Evolutionary conservation across 2,113 vertebrate species (phyloP), one percentile per base, ranked within the genome.

Genomic region (Ceyx melanurus): DNA sequence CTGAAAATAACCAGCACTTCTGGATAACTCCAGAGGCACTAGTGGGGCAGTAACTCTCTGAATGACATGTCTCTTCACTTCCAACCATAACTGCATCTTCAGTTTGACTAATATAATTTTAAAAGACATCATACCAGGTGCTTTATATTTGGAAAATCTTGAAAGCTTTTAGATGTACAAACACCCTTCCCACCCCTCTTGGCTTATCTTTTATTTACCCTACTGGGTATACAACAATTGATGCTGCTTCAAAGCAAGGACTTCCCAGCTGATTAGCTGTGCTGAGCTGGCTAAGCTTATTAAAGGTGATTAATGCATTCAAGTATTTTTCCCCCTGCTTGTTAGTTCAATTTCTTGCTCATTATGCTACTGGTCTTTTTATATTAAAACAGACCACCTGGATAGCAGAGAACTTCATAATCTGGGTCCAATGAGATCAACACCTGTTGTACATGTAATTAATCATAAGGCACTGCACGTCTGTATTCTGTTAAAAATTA

Each of bases 351-450:
- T 95, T 97, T 96, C 91, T 96, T 93, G 58, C 82, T 93, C 89
- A 93, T 96, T 91, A 94, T 93, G 95, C 91, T 92, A 91, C 94
- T 95, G 94, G 94, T 91, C 95, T 96, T 97, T 96, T 97, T 94
- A 94, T 95, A 96, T 93, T 96, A 96, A 96, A 96, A 94, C 95
- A 96, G 94, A 96, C 95, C 96, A 96, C 94, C 95, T 97, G 95
- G 91, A 93, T 94, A 96, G 94, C 70, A 96, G 89, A 96, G 85
- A 93, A 91, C 94, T 93, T 94, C 92, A 78, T 94, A 94, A 96
- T 95, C 95, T 95, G 56, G 1, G 93, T 96, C 95, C 95, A 95
- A 96, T 87, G 93, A 92, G 91, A 96, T 96, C 92, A 96, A 95
- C 94, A 96, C 95, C 96, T 96, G 95, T 96, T 95, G 92, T 95